These are phyloP conservation scores for Tragelaphus scriptus DNA, from an alignment of 2,113 vertebrate species.

Conservation along the genomic window DNA sequence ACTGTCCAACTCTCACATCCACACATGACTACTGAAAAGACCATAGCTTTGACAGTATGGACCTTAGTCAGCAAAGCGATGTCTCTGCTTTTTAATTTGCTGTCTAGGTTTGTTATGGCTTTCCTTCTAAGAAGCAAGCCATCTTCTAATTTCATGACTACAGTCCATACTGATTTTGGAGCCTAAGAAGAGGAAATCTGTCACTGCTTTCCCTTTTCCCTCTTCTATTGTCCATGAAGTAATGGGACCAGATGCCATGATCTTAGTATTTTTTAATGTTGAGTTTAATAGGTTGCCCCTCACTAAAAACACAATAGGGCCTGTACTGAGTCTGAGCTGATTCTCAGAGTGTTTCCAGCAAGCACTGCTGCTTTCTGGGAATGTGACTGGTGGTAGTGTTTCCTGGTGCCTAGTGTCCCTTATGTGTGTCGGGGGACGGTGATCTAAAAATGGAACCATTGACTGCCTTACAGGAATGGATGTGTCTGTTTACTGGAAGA, in stretches of 20 bases:
- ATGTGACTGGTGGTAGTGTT: not conserved
- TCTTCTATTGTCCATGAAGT: not conserved
- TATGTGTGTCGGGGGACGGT: not conserved
- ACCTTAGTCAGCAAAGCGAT: not conserved
- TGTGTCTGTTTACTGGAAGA: not conserved
- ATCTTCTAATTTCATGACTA: not conserved
- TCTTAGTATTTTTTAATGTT: not conserved
- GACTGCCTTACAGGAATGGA: not conserved
- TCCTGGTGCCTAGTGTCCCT: not conserved
- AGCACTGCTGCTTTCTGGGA: not conserved
- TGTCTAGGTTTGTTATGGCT: not conserved
- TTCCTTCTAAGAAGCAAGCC: not conserved
- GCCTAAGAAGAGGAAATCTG: not conserved
- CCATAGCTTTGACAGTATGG: not conserved
- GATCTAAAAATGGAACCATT: not conserved
- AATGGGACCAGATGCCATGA: not conserved
- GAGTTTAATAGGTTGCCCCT: not conserved
- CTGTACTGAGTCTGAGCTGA: not conserved
- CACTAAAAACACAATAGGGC: not conserved
- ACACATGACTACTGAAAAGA: not conserved
- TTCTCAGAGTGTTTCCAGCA: not conserved
- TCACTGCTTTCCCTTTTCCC: not conserved
- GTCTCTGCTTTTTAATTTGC: not conserved
- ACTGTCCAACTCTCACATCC: not conserved
- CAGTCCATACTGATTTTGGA: not conserved